Percentiles rank a stretch among this genome's conserved stretches.
These are phyloP conservation scores for Watsonalla binaria DNA, from an alignment of 2,888 invertebrate genomes.

Conservation along the genomic window DNA sequence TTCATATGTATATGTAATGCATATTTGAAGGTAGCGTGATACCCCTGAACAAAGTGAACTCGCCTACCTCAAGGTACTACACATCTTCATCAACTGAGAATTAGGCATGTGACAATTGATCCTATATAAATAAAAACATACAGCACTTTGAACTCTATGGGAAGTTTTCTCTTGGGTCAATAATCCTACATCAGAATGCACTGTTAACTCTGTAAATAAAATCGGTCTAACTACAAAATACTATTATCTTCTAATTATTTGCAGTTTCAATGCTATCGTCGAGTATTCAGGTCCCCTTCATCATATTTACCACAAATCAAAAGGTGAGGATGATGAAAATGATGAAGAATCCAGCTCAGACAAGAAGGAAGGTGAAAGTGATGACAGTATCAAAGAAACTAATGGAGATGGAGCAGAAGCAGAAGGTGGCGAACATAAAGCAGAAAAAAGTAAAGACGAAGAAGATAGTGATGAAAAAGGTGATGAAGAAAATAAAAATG, in stretches of 20 bases:
- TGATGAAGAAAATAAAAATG: not conserved
- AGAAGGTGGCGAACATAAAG: conserved; percentile 3
- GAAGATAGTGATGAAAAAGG: not conserved
- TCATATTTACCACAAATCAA: conserved; percentile 16
- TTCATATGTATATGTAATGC: not conserved
- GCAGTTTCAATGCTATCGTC: conserved; percentile 33
- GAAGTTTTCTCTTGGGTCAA: too few species aligned
- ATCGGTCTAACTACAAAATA: too few species aligned
- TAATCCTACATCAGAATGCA: too few species aligned
- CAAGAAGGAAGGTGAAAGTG: not conserved
- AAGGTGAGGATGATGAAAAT: conserved; percentile 1
- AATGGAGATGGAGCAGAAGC: conserved; percentile 7
- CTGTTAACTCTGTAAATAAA: too few species aligned
- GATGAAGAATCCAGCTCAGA: not conserved
- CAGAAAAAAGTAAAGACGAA: not conserved
- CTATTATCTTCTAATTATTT: not conserved
- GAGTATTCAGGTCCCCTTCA: conserved; percentile 29
- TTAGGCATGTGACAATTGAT: too few species aligned
- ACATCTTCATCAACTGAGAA: too few species aligned
- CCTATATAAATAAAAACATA: not conserved
- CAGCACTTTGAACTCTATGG: not conserved
- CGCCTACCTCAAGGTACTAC: too few species aligned
- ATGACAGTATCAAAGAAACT: not conserved
- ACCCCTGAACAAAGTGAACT: too few species aligned
- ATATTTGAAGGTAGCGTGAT: too few species aligned